Evolutionary conservation across 2,113 vertebrate species (phyloP).

Genomic region (Corydoras maculifer): DNA sequence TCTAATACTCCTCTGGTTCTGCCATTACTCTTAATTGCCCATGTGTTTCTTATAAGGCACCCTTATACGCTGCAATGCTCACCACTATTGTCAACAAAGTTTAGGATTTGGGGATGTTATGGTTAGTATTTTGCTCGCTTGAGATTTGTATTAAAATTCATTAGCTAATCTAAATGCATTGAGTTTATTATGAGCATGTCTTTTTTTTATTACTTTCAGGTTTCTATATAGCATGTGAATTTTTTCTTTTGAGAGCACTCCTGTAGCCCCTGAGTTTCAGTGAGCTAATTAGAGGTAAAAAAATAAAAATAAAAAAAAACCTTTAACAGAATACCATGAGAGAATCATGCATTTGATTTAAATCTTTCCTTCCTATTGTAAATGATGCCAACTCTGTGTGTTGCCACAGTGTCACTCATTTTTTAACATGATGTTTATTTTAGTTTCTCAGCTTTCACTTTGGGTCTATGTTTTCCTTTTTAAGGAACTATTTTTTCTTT

Average conservation of each 20-base stretch:
- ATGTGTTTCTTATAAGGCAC: conserved; percentile 51
- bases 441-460: no score
- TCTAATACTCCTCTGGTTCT: conserved; percentile 46
- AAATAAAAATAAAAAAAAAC: no score
- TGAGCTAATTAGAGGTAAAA: background rate
- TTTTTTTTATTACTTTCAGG: background rate
- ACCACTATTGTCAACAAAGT: conserved; percentile 19
- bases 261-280: background rate
- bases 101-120: conserved; percentile 3
- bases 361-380: no score
- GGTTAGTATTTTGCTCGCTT: background rate
- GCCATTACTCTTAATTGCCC: conserved; percentile 54
- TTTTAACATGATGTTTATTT: no score
- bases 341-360: no score
- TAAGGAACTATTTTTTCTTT: no score
- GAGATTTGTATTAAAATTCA: background rate
- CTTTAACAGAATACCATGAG: no score
- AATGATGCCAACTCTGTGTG: no score
- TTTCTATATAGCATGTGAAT: background rate
- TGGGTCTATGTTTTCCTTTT: no score
- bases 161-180: background rate
- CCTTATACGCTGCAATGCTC: conserved; percentile 20
- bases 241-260: background rate
- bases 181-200: background rate
- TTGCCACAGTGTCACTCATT: no score